Conservation (phyloP, 2,113 vertebrate species). For the Rostratula benghalensis region DNA sequence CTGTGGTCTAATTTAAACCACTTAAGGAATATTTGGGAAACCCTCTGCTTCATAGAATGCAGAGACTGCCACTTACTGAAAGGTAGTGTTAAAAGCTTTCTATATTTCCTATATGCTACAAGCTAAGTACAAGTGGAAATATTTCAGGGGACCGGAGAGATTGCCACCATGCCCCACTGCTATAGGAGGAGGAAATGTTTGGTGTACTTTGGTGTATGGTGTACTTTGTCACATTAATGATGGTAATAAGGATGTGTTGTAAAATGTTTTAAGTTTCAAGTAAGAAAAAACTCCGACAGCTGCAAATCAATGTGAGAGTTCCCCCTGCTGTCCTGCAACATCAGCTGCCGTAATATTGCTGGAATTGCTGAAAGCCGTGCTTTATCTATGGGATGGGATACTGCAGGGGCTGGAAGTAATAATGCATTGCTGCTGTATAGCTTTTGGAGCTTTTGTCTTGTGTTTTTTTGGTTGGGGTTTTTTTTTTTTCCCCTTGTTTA, state of each 20-base stretch:
- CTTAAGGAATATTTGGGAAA: neutral
- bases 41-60: accelerated
- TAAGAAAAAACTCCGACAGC: neutral
- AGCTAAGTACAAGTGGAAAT: neutral
- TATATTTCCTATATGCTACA: neutral
- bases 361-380: neutral
- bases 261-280: neutral
- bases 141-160: neutral
- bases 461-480: too few species aligned
- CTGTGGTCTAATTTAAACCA: neutral
- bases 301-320: constrained; percentile 65
- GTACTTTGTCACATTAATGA: neutral
- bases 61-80: neutral
- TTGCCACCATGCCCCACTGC: neutral
- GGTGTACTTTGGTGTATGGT: neutral
- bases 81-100: neutral
- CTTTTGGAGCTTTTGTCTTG: neutral
- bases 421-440: neutral
- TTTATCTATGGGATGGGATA: neutral
- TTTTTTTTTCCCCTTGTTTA: neutral
- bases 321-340: constrained; percentile 71
- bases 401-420: neutral
- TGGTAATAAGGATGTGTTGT: neutral
- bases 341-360: neutral
- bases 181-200: neutral